Conservation (phyloP, 2,113 vertebrate genomes). For the Trichechus manatus region DNA sequence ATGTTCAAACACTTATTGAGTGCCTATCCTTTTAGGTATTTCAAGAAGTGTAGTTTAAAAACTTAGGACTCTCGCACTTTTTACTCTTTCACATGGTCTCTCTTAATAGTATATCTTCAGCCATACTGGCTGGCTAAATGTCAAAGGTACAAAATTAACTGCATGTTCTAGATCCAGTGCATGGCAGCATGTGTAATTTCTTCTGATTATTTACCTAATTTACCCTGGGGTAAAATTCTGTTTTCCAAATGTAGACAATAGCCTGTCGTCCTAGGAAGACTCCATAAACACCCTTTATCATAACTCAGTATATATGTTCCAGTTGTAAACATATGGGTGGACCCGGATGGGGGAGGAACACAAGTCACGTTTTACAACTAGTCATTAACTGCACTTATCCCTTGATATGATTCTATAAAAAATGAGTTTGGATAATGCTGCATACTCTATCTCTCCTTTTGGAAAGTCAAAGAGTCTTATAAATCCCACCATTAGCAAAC, state of each 20-base stretch:
- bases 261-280: background rate
- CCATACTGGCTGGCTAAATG: background rate
- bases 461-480: background rate
- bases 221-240: slow-evolving; percentile 39
- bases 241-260: slow-evolving; percentile 45
- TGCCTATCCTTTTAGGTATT: slow-evolving; percentile 21
- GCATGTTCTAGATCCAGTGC: background rate
- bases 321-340: background rate
- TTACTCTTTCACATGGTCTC: background rate
- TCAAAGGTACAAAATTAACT: background rate
- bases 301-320: background rate
- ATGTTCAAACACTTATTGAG: slow-evolving; percentile 12
- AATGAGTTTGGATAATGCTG: background rate
- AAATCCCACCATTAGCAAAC: slow-evolving; percentile 15
- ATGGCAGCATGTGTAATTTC: slow-evolving; percentile 37
- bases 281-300: background rate
- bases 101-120: background rate
- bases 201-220: slow-evolving; percentile 45
- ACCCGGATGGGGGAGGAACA: background rate
- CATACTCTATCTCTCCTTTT: background rate
- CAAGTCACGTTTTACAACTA: background rate
- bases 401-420: background rate
- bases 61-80: background rate
- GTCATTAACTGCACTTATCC: background rate
- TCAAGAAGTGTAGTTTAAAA: slow-evolving; percentile 22